Evolutionary conservation across 2,113 vertebrate genomes (phyloP), one percentile per base, ranked within the genome.

Genomic region (Lathamus discolor): DNA sequence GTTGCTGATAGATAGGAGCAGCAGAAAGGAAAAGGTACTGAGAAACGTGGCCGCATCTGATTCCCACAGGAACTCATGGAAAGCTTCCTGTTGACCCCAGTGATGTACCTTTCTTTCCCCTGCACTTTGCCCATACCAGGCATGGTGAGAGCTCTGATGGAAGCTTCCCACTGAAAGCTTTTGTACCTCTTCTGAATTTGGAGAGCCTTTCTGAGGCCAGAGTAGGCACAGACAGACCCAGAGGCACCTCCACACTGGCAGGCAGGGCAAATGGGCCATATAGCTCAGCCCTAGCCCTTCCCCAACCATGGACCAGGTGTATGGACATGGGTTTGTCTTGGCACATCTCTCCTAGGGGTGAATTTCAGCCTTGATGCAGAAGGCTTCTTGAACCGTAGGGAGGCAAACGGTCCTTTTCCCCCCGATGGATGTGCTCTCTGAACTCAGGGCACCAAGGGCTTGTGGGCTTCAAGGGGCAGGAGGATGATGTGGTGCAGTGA

Each of bases 261-360:
- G 83, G 55, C 13, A 43, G 25, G 14, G 19, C 1, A 7, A 59
- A 31, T 1, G 5, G n/a, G 31, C 33, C 20, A 23, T 8, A 72
- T 5, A 72, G 48, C 67, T 68, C 80, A 66, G 48, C 22, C 44
- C 9, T 62, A 44, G 44, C 22, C 10, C 43, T 61, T 82, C 19
- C 25, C 44, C 1, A 6, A 0, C 13, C 3, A 5, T 0, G 0
- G 35, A 52, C 9, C 13, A 13, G 2, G 35, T 2, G 16, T 20
- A 31, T 0, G 0, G 10, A 49, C 7, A 5, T 4, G 11, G 17
- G 31, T 78, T 91, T 64, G 69, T 64, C 73, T 63, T 79, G 70
- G 62, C 78, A 64, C 1, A 3, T 35, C 20, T 49, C 44, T 80
- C 41, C 79, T 10, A 2, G 41, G 52, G 27, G 10, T 20, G 31